Evolutionary conservation across 30 jellyfish, hydroid and myxozoan species (phyloP).

Genomic region (Turritopsis rubra): DNA sequence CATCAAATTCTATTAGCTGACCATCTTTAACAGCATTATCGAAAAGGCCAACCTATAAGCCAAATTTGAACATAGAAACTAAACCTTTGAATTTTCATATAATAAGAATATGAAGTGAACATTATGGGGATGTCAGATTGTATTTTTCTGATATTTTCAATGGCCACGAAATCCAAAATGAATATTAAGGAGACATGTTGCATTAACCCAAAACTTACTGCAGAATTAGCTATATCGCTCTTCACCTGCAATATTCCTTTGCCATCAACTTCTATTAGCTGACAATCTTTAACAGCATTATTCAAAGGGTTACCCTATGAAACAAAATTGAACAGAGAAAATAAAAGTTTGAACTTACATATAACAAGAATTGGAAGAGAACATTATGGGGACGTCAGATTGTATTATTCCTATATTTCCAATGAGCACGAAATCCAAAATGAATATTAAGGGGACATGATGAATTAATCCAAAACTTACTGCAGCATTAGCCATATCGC

Average conservation of each 20-base stretch:
- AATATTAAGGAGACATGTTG: not conserved
- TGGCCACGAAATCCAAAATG: not conserved
- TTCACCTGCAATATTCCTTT: not conserved
- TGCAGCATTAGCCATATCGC: not conserved
- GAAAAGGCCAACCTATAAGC: not conserved
- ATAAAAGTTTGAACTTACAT: not conserved
- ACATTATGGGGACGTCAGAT: not conserved
- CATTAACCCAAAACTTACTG: not conserved
- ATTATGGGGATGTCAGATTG: not conserved
- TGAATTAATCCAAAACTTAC: not conserved
- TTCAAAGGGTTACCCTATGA: not conserved
- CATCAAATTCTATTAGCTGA: not conserved
- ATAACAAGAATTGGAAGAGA: not conserved
- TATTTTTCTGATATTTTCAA: not conserved
- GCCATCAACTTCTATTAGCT: not conserved
- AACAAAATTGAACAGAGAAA: not conserved
- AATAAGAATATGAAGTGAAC: not conserved
- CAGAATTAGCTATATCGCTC: not conserved
- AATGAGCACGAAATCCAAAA: not conserved
- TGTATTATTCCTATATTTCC: not conserved
- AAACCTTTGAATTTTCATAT: not conserved
- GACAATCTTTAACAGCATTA: not conserved
- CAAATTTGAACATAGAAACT: not conserved
- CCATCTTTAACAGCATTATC: not conserved
- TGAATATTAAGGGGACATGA: not conserved